phyloP scores from a whole-genome alignment of 2,888 invertebrate species.

The Sthenelais limicola region DNA sequence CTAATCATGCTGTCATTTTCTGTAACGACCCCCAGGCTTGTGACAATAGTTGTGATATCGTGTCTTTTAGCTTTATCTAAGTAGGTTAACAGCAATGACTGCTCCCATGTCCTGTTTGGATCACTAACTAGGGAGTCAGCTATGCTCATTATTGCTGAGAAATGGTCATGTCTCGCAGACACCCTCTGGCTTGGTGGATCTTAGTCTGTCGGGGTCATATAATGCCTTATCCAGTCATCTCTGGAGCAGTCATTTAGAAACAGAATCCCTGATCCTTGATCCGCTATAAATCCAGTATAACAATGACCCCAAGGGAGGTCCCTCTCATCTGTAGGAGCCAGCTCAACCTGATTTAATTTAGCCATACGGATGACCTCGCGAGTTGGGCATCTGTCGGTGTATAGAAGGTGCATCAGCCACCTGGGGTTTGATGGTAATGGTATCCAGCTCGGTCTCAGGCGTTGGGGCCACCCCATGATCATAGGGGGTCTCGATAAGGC shows the following conservation, averaged over 20 bases:
- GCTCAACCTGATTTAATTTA: slow-evolving; percentile 30
- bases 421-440: slow-evolving; percentile 20
- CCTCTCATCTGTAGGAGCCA: not conserved
- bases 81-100: too few species aligned
- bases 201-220: too few species aligned
- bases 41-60: too few species aligned
- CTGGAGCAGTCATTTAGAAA: not conserved
- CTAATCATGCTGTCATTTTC: too few species aligned
- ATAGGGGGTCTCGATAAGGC: slow-evolving; percentile 18
- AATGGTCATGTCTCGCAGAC: too few species aligned
- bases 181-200: too few species aligned
- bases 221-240: too few species aligned
- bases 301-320: slow-evolving; percentile 16
- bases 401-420: not conserved
- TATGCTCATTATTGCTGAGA: too few species aligned
- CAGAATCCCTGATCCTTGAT: not conserved
- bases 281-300: slow-evolving; percentile 1
- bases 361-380: not conserved
- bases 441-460: not conserved
- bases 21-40: too few species aligned
- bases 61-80: too few species aligned
- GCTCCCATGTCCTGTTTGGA: too few species aligned
- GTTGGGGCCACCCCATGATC: slow-evolving; percentile 16
- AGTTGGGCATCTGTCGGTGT: not conserved
- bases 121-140: too few species aligned